phyloP scores from a whole-genome alignment of 2,113 vertebrate species.

The Callipepla californica region DNA sequence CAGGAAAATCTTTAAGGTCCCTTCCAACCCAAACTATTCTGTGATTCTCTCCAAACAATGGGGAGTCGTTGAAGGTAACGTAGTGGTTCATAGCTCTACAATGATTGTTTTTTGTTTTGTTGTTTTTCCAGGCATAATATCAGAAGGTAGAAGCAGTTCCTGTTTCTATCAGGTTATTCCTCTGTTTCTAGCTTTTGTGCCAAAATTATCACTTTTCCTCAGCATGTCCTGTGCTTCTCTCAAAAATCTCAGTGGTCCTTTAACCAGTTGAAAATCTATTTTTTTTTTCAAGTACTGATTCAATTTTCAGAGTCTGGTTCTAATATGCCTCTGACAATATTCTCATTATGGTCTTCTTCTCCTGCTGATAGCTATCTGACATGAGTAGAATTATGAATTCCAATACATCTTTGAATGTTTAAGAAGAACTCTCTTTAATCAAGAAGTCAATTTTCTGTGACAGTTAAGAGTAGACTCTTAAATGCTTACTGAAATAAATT shows the following conservation, averaged over 20 bases:
- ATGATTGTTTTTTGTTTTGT: too few relatives aligned
- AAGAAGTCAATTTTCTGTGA: background rate
- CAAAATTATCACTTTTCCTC: background rate
- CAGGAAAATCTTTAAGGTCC: background rate
- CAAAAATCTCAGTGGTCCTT: background rate
- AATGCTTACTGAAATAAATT: background rate
- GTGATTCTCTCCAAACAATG: background rate
- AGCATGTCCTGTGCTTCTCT: background rate
- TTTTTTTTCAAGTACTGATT: background rate
- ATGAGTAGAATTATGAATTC: background rate
- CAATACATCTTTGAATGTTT: background rate
- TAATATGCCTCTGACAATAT: background rate
- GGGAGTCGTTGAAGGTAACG: background rate
- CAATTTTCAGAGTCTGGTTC: conserved; percentile 1
- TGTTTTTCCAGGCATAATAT: background rate
- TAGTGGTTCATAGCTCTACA: background rate
- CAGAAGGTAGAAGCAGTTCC: background rate
- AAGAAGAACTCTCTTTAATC: background rate
- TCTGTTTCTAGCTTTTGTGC: background rate
- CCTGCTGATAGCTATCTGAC: background rate
- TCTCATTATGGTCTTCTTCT: background rate
- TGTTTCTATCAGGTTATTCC: background rate
- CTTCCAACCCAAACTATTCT: background rate
- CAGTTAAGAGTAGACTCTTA: background rate
- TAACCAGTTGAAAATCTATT: conserved; percentile 32